phyloP scores from a whole-genome alignment of 2,888 invertebrate genomes.

The Onthophagus sagittarius region DNA sequence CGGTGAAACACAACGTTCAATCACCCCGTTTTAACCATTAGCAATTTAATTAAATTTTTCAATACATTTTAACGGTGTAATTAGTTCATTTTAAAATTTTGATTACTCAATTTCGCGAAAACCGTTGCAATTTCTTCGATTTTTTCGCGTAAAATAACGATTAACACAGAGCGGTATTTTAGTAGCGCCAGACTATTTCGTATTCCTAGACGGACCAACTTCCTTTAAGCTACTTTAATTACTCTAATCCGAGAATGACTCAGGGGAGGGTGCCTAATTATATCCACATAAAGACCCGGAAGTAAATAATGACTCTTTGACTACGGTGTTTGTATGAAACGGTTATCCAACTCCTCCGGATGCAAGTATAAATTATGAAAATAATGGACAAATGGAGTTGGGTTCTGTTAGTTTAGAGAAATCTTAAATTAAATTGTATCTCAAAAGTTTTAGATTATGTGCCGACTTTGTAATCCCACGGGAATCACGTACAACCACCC shows the following conservation, averaged over 20 bases:
- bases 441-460: conserved; percentile 14
- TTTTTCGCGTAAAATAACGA: not conserved
- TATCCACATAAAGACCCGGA: conserved; percentile 22
- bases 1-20: no score
- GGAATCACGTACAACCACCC: not conserved
- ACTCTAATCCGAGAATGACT: conserved; percentile 33
- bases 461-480: not conserved
- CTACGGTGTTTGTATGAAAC: conserved; percentile 11
- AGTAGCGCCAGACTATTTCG: conserved; percentile 24
- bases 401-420: not conserved
- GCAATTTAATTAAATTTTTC: no score
- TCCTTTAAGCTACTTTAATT: conserved; percentile 33
- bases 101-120: no score
- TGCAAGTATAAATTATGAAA: no score
- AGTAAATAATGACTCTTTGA: conserved; percentile 30
- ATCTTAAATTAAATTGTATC: not conserved
- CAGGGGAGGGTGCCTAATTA: conserved; percentile 26
- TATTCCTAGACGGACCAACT: conserved; percentile 31
- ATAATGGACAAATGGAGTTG: no score
- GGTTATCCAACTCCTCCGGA: not conserved
- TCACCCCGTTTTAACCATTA: no score
- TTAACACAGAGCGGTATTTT: not conserved
- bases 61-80: no score
- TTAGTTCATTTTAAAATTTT: no score
- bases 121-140: not conserved